Evolutionary conservation across 2,113 vertebrate genomes (phyloP), one percentile per base, ranked within the genome.

Genomic region (Cavia aperea): DNA sequence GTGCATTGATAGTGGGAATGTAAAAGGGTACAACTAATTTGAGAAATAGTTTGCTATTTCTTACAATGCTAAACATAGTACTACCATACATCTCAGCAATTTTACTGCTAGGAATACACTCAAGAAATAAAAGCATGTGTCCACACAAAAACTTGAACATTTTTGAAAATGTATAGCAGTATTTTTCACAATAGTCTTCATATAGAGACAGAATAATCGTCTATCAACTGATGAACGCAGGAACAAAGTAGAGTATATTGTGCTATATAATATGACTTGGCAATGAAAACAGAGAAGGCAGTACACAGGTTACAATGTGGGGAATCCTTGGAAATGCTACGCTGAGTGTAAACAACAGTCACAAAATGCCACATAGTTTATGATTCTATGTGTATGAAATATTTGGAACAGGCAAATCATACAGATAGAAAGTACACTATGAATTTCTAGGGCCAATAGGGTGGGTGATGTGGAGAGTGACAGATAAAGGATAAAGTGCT

Each of bases 1-100:
- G 2, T 2, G 4, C 4, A 0, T 13, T 43, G 31, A 24, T 33
- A 18, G 6, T 8, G 0, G 5, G 15, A 19, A 58, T 0, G 1
- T 2, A 36, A n/a, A 62, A 63, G 39, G 43, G 33, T 0, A 0
- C 7, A 16, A 12, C 33, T 33, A n/a, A 78, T 24, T 31, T 21
- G 33, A 81, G 46, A 78, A 65, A 11, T 0, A 49, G 54, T 29
- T 19, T 23, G 39, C 1, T 36, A 11, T 39, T 43, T 90, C 88
- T 65, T 72, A 81, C 43, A 51, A 14, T 5, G 16, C 7, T 16
- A 8, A 51, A 33, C 15, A 5, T 11, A n/a, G n/a, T 18, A 33
- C 13, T 21, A 29, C 4, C 58, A 33, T 0, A 5, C 1, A 29
- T 15, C 21, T 23, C 26, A 13, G 46, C 36, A 21, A n/a, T 26